Base-by-base conservation (phyloP, 2,113 vertebrate genomes). In the Malaclemys terrapin region DNA sequence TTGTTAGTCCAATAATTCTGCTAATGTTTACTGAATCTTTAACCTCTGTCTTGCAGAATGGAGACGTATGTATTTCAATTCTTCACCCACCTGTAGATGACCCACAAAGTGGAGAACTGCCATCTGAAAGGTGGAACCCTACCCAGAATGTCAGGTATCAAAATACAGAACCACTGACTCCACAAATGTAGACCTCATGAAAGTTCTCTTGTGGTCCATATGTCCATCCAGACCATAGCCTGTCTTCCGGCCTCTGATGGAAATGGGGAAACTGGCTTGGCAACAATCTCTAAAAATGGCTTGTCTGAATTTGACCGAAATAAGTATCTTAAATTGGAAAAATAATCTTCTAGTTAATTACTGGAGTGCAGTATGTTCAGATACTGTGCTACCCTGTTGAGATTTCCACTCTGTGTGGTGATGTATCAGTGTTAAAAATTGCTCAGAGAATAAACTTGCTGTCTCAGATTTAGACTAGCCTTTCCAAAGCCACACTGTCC, bases 101-200 rank as follows among this genome's bases (percentile, higher is more conserved):
- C 96, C 99, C 99, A 92, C 99, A 99, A 97, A 99, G 99, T 78
- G 99, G 99, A 96, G 99, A 99, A 95, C 98, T 99, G 91, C 99
- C 99, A 3, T 99, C 99, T 1, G 99, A 99, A 97, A 99, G 99
- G 98, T 99, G 99, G 99, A 99, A 99, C 97, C 99, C 99, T 93
- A 99, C 99, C 62, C 99, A 99, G 97, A 99, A 99, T 56, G 99
- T 99, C 98, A 99, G 99, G 99, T 99, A 98, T 96, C 92, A n/a
- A 52, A 6, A 52, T 83, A 8, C 8, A 16, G 27, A 53, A 54
- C 42, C 27, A 35, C 12, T 54, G 8, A n/a, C 17, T 72, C 17
- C 16, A 35, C 19, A n/a, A 38, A 19, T 72, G 65, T 72, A 72
- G n/a, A 38, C 19, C 19, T 38, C 20, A 8, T 72, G 65, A 38